phyloP scores from a whole-genome alignment of 2,888 invertebrate species.

The Erebia ligea region DNA sequence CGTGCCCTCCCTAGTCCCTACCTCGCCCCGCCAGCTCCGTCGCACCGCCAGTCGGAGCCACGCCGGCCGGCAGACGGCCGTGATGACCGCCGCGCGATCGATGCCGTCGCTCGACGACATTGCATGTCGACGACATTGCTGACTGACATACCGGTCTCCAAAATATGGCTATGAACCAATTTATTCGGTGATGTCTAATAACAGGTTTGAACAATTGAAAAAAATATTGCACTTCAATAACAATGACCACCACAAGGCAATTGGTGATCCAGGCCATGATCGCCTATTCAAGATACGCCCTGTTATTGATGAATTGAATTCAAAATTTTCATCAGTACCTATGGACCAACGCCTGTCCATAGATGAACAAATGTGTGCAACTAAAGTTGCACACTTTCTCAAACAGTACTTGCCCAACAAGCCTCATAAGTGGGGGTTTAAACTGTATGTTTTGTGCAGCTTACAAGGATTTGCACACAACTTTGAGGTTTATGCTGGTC shows the following conservation, averaged over 20 bases:
- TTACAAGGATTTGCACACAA: conserved; percentile 9
- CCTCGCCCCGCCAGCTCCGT: too few relatives aligned
- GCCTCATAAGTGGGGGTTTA: conserved; percentile 44
- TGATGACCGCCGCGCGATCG: too few relatives aligned
- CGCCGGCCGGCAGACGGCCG: too few relatives aligned
- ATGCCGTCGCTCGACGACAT: too few relatives aligned
- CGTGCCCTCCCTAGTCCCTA: too few relatives aligned
- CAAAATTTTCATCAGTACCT: conserved; percentile 41
- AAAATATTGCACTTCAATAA: not conserved
- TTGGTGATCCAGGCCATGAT: conserved; percentile 45
- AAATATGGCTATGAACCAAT: conserved; percentile 5
- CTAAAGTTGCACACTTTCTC: conserved; percentile 43
- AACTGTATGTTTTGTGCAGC: conserved; percentile 43
- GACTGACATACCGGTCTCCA: too few relatives aligned
- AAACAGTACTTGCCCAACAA: conserved; percentile 43
- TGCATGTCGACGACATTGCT: too few relatives aligned
- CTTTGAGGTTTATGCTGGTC: conserved; percentile 1
- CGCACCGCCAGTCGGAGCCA: too few relatives aligned
- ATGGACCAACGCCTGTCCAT: conserved; percentile 42
- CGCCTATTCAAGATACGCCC: conserved; percentile 50
- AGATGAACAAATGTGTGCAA: conserved; percentile 45
- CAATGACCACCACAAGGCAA: conserved; percentile 20
- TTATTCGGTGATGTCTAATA: conserved; percentile 6
- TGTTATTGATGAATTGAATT: conserved; percentile 46
- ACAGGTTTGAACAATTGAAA: conserved; percentile 5